Evolutionary conservation across 2,797 vertebrate species (phyloP).

Genomic region (Gambusia yucatana): DNA sequence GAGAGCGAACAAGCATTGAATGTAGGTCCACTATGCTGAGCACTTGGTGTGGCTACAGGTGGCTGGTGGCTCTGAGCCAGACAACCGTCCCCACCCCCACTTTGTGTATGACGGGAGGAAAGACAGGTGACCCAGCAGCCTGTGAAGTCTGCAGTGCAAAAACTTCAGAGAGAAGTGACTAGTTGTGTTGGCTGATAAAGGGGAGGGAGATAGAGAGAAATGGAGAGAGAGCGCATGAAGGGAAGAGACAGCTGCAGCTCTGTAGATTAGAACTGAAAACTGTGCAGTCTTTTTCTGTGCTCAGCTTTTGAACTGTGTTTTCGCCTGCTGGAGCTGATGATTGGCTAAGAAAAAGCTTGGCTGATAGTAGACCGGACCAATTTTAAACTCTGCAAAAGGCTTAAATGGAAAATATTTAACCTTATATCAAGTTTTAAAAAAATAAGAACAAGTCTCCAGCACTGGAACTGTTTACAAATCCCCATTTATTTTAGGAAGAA

Average conservation of each 20-base stretch:
- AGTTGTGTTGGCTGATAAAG: slow-evolving; percentile 64
- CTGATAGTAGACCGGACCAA: slow-evolving; percentile 19
- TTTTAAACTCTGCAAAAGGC: slow-evolving; percentile 35
- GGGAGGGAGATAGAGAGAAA: slow-evolving; percentile 43
- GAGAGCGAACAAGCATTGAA: slow-evolving; percentile 16
- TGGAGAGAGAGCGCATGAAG: slow-evolving; percentile 34
- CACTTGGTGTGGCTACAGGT: slow-evolving; percentile 55
- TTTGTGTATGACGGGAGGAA: slow-evolving; percentile 24
- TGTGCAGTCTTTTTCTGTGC: slow-evolving; percentile 39
- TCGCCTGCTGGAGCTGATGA: slow-evolving; percentile 46
- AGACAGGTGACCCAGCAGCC: slow-evolving; percentile 66
- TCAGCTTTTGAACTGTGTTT: slow-evolving; percentile 66
- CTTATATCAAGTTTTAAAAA: slow-evolving; percentile 15
- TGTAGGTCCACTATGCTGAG: slow-evolving; percentile 16
- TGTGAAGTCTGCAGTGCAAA: slow-evolving; percentile 61
- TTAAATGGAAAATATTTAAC: slow-evolving; percentile 27
- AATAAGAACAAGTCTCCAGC: neutral
- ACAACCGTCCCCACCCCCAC: neutral
- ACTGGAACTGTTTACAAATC: neutral
- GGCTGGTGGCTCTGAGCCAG: slow-evolving; percentile 49
- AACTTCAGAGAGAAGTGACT: slow-evolving; percentile 67
- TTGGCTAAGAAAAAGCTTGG: slow-evolving; percentile 29
- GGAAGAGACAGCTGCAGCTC: slow-evolving; percentile 69
- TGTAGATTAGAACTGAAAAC: slow-evolving; percentile 78
- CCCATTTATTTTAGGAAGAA: neutral